phyloP scores from a whole-genome alignment of 1,140 invertebrate genomes.

The Ptiloglossa arizonensis region DNA sequence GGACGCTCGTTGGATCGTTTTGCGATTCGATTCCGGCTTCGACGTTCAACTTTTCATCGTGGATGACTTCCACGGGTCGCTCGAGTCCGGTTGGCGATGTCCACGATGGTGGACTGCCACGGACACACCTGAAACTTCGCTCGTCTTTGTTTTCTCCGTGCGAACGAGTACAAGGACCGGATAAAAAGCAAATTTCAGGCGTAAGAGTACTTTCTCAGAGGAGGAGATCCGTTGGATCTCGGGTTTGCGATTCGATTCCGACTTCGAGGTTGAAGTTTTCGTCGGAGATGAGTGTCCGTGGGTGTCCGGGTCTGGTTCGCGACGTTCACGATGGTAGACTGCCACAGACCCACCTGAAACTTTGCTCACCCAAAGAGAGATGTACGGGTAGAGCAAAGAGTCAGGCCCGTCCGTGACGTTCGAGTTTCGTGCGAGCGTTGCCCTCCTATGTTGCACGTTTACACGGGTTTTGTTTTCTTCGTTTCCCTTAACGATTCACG shows the following conservation, averaged over 20 bases:
- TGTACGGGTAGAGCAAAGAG: slow-evolving; percentile 79
- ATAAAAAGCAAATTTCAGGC: slow-evolving; percentile 82
- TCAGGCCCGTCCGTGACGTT: slow-evolving; percentile 78
- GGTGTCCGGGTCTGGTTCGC: too few relatives aligned
- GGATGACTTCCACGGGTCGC: too few relatives aligned
- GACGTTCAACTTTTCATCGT: too few relatives aligned
- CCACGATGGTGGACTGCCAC: too few relatives aligned
- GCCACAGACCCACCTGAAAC: slow-evolving; percentile 80
- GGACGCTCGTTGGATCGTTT: background rate
- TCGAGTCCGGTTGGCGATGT: too few relatives aligned
- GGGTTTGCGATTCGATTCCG: background rate
- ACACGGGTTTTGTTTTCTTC: background rate
- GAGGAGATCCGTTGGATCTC: slow-evolving; percentile 14
- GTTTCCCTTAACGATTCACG: too few relatives aligned
- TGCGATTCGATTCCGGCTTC: background rate
- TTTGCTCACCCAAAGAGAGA: slow-evolving; percentile 77
- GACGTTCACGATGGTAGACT: slow-evolving; percentile 28
- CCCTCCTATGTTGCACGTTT: background rate
- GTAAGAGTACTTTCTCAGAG: slow-evolving; percentile 79
- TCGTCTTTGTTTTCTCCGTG: slow-evolving; percentile 78
- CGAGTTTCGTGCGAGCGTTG: background rate
- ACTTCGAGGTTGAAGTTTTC: too few relatives aligned
- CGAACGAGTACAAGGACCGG: slow-evolving; percentile 74
- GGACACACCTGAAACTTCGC: slow-evolving; percentile 82
- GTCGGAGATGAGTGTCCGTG: too few relatives aligned